phyloP scores from a whole-genome alignment of 2,888 invertebrate species.

The Phragmatobia fuliginosa region DNA sequence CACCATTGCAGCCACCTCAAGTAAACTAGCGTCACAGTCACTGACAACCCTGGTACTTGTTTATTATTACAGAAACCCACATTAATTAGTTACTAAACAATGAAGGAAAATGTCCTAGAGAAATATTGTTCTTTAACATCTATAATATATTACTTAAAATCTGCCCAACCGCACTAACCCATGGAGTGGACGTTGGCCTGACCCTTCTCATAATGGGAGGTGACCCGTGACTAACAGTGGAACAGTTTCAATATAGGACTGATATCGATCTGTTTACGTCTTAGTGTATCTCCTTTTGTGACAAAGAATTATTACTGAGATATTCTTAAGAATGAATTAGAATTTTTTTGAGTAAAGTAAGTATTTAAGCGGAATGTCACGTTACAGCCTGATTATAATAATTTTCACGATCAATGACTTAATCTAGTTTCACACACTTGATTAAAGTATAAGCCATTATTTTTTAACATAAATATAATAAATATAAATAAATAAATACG shows the following conservation, averaged over 20 bases:
- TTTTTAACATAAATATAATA: no score
- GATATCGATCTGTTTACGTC: conserved; percentile 3
- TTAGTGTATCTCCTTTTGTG: background rate
- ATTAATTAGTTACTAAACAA: background rate
- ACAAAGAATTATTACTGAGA: background rate
- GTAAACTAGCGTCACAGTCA: background rate
- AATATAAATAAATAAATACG: no score
- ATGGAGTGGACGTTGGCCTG: background rate
- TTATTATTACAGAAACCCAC: background rate
- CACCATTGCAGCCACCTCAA: no score
- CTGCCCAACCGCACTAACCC: background rate
- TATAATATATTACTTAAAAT: background rate
- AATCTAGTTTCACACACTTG: background rate
- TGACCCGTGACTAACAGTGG: background rate
- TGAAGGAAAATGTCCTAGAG: background rate
- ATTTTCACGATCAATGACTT: background rate
- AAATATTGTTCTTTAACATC: background rate
- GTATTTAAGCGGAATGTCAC: background rate
- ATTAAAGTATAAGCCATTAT: background rate
- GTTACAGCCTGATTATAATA: background rate
- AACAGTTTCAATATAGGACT: conserved; percentile 4
- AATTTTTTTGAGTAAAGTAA: background rate
- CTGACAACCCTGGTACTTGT: no score
- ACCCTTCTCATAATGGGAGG: background rate
- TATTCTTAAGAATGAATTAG: background rate